Base-by-base conservation (phyloP, 2,888 invertebrate species). In the Hydrotaea cyrtoneurina region DNA sequence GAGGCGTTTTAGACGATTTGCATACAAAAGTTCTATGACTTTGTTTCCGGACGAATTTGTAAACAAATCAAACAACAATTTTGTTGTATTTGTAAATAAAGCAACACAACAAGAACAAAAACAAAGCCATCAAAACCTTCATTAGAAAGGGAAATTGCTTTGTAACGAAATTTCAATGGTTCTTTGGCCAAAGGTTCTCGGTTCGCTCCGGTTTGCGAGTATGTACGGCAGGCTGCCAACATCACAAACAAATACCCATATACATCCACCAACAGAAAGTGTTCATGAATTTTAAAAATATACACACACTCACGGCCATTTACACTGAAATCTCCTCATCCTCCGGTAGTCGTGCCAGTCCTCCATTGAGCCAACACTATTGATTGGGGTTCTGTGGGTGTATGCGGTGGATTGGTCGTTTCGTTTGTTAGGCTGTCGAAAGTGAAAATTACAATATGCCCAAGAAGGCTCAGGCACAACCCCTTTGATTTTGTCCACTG, bases 221-320 rank as follows among this genome's bases (percentile, higher is more conserved):
- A 8, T 10, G 10, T 23, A 59, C 13, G 69, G 21, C 46, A 13
- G 21, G 43, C 21, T 1, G 69, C 17, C n/a, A 66, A 66, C 21
- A 31, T 31, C 31, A 31, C 66, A 43, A 19, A 19, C 43, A 69
- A 69, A 39, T 46, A 23, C 21, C 46, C 5, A 23, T 66, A 21
- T 13, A 66, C 21, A n/a, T n/a, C 36, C 31, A 36, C 8, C 39
- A 15, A 62, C 17, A 13, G 36, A 39, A 80, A 78, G 72, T 78
- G 78, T 79, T 53, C 75, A 78, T 79, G 81, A 81, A 81, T 81
- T 73, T 78, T 31, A 64, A 57, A 79, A 59, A 81, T 79, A 13
- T 72, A 64, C 55, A 23, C 39, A 46, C 59, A 74, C 46, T 5
- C n/a, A n/a, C n/a, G n/a, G n/a, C 21, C 74, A 74, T 10, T 8